Base-by-base conservation (phyloP, 2,113 vertebrate species). In the Rhodinocichla rosea region DNA sequence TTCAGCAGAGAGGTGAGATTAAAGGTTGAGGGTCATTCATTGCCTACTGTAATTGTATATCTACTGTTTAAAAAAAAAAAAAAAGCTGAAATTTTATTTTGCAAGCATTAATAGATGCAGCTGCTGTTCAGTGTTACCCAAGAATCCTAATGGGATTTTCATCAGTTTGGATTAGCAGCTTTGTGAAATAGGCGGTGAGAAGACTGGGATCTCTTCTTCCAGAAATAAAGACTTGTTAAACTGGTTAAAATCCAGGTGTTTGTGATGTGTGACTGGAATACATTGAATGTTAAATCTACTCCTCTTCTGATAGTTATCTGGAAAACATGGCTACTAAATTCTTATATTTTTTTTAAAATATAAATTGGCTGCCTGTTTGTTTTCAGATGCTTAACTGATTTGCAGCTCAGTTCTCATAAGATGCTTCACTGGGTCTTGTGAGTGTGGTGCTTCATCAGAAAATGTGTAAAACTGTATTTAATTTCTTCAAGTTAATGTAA, bases 401-500 rank as follows among this genome's bases (percentile, higher is more conserved):
- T 83, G 76, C 92, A 93, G 87, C 79, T 90, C 81, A 49, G 26
- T 60, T 93, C 94, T 94, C 79, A 86, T 93, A 56, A 95, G 92
- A 92, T 88, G 79, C 79, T 94, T 94, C 71, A 47, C 30, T 83
- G 87, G 87, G 70, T 94, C 91, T 93, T 90, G 57, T 90, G 84
- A 83, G 79, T 90, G 60, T 95, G 94, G n/a, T 95, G 79, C 93
- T 97, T 94, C 60, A 74, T 90, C 71, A 56, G 69, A 70, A 67
- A 71, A 64, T 50, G 13, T 85, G 55, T 95, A 77, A 77, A 95
- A 77, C 28, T 91, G 70, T 92, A 60, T 90, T 92, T 91, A 82
- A 87, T 88, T 95, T 94, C 50, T 94, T 94, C 92, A 96, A 67
- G 82, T 88, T 95, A 93, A 93, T 95, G 76, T 95, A 89, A 83